A percentile compares a stretch with the other conserved stretches of the same genome.
phyloP scores from a whole-genome alignment of 2,888 invertebrate species.

The Lymantria dispar region DNA sequence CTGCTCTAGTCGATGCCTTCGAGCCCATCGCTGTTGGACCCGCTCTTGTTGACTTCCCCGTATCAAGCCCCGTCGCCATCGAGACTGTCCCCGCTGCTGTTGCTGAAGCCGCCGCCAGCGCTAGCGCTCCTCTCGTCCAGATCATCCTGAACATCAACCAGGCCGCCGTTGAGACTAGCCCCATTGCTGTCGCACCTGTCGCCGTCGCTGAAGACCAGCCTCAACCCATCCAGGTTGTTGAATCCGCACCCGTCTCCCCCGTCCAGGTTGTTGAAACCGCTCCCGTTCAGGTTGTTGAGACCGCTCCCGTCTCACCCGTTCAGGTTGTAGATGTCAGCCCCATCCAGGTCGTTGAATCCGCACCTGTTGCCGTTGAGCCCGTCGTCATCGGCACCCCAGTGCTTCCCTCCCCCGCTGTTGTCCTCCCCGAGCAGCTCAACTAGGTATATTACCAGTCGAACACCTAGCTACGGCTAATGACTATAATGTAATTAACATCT shows the following conservation, averaged over 20 bases:
- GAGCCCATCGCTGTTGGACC: constrained; percentile 7
- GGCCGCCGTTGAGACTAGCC: constrained; percentile 9
- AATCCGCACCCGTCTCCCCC: constrained; percentile 7
- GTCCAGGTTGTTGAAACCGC: background rate
- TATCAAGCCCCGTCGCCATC: background rate
- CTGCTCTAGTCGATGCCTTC: constrained; percentile 5
- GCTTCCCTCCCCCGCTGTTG: constrained; percentile 41
- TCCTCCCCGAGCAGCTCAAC: constrained; percentile 46
- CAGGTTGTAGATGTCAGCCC: constrained; percentile 29
- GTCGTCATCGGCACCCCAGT: constrained; percentile 37
- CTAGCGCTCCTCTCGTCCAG: constrained; percentile 37
- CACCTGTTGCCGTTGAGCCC: constrained; percentile 29
- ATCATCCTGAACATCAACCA: constrained; percentile 44
- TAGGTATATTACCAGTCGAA: constrained; percentile 16
- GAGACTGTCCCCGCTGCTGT: constrained; percentile 18
- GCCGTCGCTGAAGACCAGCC: background rate
- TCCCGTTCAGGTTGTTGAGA: constrained; percentile 11
- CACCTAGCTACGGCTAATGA: background rate
- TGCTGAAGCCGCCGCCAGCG: constrained; percentile 6
- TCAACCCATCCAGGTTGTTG: constrained; percentile 6
- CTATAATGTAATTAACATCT: background rate
- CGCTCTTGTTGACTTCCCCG: background rate
- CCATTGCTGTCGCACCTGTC: constrained; percentile 9
- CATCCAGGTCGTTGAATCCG: constrained; percentile 20
- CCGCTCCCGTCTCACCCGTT: constrained; percentile 36